phyloP scores from a whole-genome alignment of 2,113 vertebrate genomes.

The Oostethus manadensis region DNA sequence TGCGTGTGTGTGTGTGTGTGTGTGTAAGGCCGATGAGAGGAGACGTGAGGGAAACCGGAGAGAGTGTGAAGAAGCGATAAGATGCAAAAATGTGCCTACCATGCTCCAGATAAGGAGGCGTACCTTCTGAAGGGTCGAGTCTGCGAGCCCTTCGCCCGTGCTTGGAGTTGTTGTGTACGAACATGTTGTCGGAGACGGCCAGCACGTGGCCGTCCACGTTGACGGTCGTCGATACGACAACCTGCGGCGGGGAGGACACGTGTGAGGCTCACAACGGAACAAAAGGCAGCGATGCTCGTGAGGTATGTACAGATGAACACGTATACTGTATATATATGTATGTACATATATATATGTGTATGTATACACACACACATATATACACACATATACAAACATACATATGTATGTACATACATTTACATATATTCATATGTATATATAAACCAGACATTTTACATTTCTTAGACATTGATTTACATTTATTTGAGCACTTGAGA shows the following conservation, averaged over 20 bases:
- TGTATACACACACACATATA: too few species aligned
- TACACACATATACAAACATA: too few species aligned
- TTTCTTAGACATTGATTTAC: too few species aligned
- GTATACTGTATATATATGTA: too few species aligned
- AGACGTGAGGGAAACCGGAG: constrained; percentile 55
- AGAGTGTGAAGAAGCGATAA: constrained; percentile 60
- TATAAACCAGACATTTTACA: too few species aligned
- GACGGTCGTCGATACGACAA: constrained; percentile 99
- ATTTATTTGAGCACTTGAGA: too few species aligned
- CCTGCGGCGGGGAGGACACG: constrained; percentile 71
- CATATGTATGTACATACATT: too few species aligned
- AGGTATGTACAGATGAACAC: too few species aligned
- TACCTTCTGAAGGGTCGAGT: constrained; percentile 99
- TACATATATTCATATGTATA: too few species aligned
- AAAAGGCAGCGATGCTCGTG: too few species aligned
- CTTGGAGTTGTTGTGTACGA: constrained; percentile 99
- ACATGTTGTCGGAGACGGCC: constrained; percentile 99
- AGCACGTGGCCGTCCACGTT: constrained; percentile 99
- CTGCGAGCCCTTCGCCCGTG: constrained; percentile 98
- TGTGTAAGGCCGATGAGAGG: constrained; percentile 39
- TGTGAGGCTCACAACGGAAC: background rate
- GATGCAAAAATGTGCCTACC: constrained; percentile 85
- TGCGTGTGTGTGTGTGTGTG: too few species aligned
- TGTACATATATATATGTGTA: too few species aligned
- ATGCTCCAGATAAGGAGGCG: constrained; percentile 99